A percentile compares a stretch with the other conserved stretches of the same genome.
Evolutionary conservation across 2,113 vertebrate species (phyloP).

Genomic region (Suricata suricatta): DNA sequence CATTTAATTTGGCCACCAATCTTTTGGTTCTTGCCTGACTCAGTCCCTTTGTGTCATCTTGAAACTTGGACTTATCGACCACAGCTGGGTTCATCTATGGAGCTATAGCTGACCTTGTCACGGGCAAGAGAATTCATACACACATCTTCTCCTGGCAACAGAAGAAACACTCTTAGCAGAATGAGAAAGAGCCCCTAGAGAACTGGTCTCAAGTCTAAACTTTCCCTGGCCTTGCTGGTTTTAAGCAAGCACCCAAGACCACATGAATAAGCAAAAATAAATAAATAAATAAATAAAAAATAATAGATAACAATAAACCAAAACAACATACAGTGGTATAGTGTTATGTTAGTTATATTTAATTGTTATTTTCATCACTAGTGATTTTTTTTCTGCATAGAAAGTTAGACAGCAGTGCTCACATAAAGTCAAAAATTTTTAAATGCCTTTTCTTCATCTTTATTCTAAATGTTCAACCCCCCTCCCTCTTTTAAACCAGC

Average conservation of each 20-base stretch:
- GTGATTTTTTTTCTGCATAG: not conserved
- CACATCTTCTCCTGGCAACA: not conserved
- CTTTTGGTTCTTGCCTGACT: not conserved
- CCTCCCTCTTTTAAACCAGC: not conserved
- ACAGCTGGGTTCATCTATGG: not conserved
- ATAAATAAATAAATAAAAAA: not conserved
- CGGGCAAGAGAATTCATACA: not conserved
- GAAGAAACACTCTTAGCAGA: not conserved
- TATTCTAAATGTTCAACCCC: not conserved
- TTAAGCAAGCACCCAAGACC: not conserved
- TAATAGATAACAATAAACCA: not conserved
- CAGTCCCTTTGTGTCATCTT: not conserved
- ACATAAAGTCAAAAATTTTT: not conserved
- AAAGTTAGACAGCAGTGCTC: not conserved
- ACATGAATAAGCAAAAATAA: not conserved
- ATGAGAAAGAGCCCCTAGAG: not conserved
- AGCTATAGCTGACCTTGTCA: not conserved
- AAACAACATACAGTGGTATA: not conserved
- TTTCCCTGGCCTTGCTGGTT: not conserved
- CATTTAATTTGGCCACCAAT: not conserved
- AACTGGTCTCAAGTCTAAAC: not conserved
- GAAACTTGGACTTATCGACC: conserved; percentile 6
- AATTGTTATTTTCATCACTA: not conserved
- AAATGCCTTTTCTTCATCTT: not conserved
- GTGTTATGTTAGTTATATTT: not conserved